Conservation (phyloP, 2,797 vertebrate genomes). For the Gymnothorax javanicus region DNA sequence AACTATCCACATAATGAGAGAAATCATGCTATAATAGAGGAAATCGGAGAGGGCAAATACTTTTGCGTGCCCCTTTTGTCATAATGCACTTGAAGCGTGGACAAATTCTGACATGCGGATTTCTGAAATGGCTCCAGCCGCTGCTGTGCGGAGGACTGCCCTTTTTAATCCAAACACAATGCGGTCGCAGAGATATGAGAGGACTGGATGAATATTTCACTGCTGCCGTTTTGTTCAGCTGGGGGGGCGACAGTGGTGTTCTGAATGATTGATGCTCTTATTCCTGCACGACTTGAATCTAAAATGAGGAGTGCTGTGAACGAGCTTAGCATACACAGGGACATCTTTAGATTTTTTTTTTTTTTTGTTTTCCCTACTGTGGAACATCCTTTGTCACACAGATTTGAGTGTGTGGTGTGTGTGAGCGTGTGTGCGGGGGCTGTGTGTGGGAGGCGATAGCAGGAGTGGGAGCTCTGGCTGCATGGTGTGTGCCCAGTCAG, state of each 20-base stretch:
- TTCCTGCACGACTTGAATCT: conserved; percentile 21
- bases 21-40: too few species aligned
- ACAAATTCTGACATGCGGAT: neutral
- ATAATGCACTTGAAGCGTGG: neutral
- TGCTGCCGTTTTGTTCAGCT: conserved; percentile 29
- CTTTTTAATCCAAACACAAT: conserved; percentile 6
- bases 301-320: conserved; percentile 16
- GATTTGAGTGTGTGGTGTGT: neutral
- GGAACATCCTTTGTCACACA: neutral
- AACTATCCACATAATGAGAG: too few species aligned
- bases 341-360: conserved; percentile 12
- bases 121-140: neutral
- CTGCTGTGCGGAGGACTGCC: conserved; percentile 13
- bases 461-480: neutral
- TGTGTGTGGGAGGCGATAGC: neutral
- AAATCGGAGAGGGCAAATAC: too few species aligned
- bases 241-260: conserved; percentile 7
- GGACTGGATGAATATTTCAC: conserved; percentile 40
- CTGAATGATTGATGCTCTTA: conserved; percentile 35
- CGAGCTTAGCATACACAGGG: neutral
- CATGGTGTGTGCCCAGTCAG: conserved; percentile 29
- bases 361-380: neutral
- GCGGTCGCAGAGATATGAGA: conserved; percentile 7
- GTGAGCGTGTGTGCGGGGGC: conserved; percentile 9
- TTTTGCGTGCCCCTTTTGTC: neutral